Base-by-base conservation (phyloP, 2,888 invertebrate species). In the Alentia gelatinosa region DNA sequence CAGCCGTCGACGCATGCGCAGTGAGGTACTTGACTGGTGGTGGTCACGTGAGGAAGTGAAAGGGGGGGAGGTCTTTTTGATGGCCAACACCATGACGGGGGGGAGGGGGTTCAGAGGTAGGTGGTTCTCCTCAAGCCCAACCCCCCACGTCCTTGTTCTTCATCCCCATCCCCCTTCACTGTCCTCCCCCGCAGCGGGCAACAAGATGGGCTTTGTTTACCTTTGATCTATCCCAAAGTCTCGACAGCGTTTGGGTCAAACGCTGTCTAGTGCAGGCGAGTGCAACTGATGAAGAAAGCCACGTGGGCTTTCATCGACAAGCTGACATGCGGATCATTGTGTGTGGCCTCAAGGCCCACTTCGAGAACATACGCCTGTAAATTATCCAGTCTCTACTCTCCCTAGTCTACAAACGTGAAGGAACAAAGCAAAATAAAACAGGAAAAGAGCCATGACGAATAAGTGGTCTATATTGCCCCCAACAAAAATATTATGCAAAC, bases 61-160 rank as follows among this genome's bases (percentile, higher is more conserved):
- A n/a, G n/a, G n/a, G n/a, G n/a, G n/a, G n/a, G n/a, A n/a, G 15
- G 79, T 39, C 37, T 79, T 39, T 79, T 79, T 79, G 79, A 79
- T 79, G 79, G 79, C 23, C 1, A 39, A 39, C 37, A 37, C 30
- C 5, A 19, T 47, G 47, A 12, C 9, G 47, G 47, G 47, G 47
- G 47, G 19, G 47, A 74, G 74, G 33, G 26, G 74, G 23, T 15
- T 68, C 26, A 68, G 15, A 7, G 68, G 26, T 26, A 5, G 68
- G 68, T 68, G 74, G 33, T 47, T 47, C 47, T 47, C 47, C 47
- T 47, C 47, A 9, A 47, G 47, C 47, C 47, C 47, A 19, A 47
- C 47, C 47, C 47, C 19, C 19, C 47, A 9, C 47, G n/a, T n/a
- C n/a, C n/a, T n/a, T n/a, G n/a, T n/a, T n/a, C n/a, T n/a, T n/a